These are phyloP conservation scores for Orthosia incerta DNA, from an alignment of 2,888 invertebrate species.

Conservation along the genomic window DNA sequence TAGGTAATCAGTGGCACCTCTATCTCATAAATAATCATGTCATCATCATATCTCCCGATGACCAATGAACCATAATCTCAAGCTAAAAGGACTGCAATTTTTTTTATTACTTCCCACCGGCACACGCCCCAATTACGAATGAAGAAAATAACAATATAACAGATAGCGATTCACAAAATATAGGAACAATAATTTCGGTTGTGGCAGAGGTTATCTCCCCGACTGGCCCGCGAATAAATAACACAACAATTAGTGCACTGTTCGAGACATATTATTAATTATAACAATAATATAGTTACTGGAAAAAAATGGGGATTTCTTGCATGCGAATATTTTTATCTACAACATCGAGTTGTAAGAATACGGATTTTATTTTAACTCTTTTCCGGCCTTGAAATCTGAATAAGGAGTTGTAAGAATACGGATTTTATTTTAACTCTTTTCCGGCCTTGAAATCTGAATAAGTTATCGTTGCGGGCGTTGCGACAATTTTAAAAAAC, in stretches of 20 bases:
- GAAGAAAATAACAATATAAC: conserved; percentile 67
- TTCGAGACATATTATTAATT: conserved; percentile 64
- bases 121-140: conserved; percentile 60
- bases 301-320: conserved; percentile 47
- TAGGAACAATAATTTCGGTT: conserved; percentile 79
- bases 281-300: conserved; percentile 66
- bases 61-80: conserved; percentile 55
- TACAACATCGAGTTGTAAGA: neutral
- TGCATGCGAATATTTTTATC: conserved; percentile 12
- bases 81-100: conserved; percentile 53
- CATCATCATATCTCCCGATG: conserved; percentile 36
- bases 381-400: conserved; percentile 11
- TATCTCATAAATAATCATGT: conserved; percentile 10
- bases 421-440: neutral
- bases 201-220: conserved; percentile 76
- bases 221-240: conserved; percentile 68
- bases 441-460: conserved; percentile 7
- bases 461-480: neutral
- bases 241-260: conserved; percentile 72
- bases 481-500: neutral
- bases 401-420: neutral
- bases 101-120: conserved; percentile 49
- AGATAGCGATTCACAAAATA: conserved; percentile 73
- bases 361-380: neutral
- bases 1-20: neutral